Conservation (phyloP, 92 coral and sea anemone genomes). For the Palythoa caribaeorum region DNA sequence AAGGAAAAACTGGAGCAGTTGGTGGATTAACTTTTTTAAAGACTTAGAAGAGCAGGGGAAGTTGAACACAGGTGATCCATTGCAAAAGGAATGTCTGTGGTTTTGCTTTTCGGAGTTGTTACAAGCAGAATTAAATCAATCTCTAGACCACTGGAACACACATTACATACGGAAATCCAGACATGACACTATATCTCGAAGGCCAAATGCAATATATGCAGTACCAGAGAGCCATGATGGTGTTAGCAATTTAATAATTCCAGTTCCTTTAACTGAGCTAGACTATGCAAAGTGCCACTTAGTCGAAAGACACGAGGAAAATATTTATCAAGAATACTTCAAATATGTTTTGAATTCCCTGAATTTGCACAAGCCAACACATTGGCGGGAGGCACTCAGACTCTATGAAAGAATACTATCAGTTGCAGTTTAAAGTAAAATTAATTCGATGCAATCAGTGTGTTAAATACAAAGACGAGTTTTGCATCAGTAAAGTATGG, state of each 20-base stretch:
- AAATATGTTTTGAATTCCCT: slow-evolving; percentile 56
- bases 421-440: slow-evolving; percentile 10
- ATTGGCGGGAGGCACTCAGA: slow-evolving; percentile 65
- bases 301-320: slow-evolving; percentile 36
- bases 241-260: slow-evolving; percentile 32
- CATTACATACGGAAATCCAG: slow-evolving; percentile 57
- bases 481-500: not conserved
- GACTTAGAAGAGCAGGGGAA: slow-evolving; percentile 44
- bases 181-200: slow-evolving; percentile 54
- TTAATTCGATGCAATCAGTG: not conserved
- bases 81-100: slow-evolving; percentile 58
- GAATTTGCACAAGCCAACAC: slow-evolving; percentile 46
- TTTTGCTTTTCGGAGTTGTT: slow-evolving; percentile 56
- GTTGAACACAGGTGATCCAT: slow-evolving; percentile 47
- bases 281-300: slow-evolving; percentile 47
- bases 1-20: slow-evolving; percentile 49
- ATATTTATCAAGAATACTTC: slow-evolving; percentile 46
- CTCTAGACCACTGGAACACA: slow-evolving; percentile 51
- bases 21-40: slow-evolving; percentile 57
- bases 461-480: not conserved
- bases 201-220: slow-evolving; percentile 59
- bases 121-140: slow-evolving; percentile 32
- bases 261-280: slow-evolving; percentile 53
- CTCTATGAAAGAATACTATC: slow-evolving; percentile 16
- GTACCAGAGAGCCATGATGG: slow-evolving; percentile 59